These are phyloP conservation scores for Onychomys torridus DNA, from an alignment of 2,797 vertebrate species.

Conservation along the genomic window DNA sequence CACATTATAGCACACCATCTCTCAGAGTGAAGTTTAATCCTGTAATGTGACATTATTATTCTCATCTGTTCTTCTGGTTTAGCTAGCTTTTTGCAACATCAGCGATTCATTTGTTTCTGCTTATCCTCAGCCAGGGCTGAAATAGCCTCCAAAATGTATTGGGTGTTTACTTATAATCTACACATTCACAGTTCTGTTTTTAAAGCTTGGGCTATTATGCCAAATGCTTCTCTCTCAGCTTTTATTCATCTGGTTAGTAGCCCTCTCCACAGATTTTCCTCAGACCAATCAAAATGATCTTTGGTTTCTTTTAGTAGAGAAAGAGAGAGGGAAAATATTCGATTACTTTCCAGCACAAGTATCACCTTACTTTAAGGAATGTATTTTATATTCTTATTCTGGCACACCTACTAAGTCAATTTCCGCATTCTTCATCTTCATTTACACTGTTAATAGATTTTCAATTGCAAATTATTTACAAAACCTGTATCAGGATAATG, in stretches of 20 bases:
- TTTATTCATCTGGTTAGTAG: slow-evolving; percentile 69
- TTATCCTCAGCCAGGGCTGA: slow-evolving; percentile 36
- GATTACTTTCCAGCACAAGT: slow-evolving; percentile 46
- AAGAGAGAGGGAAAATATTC: slow-evolving; percentile 24
- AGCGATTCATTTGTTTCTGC: slow-evolving; percentile 64
- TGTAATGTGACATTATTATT: slow-evolving; percentile 62
- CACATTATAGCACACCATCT: slow-evolving; percentile 70
- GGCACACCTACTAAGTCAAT: slow-evolving; percentile 63
- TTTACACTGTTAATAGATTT: slow-evolving; percentile 73
- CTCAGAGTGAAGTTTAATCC: slow-evolving; percentile 74
- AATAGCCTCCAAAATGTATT: slow-evolving; percentile 47
- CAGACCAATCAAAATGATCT: slow-evolving; percentile 59
- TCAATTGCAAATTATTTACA: slow-evolving; percentile 77
- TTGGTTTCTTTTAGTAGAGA: slow-evolving; percentile 51
- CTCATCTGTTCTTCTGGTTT: slow-evolving; percentile 45
- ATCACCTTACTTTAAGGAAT: slow-evolving; percentile 42
- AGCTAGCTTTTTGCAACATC: slow-evolving; percentile 59
- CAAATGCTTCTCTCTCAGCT: slow-evolving; percentile 43
- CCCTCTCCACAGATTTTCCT: slow-evolving; percentile 66
- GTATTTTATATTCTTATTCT: slow-evolving; percentile 69
- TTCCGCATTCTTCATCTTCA: slow-evolving; percentile 66
- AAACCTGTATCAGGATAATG: slow-evolving; percentile 63
- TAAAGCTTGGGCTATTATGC: slow-evolving; percentile 4
- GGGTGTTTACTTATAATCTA: slow-evolving; percentile 47
- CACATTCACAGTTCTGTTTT: slow-evolving; percentile 47